Base-by-base conservation (phyloP, 2,797 vertebrate genomes). In the Clamator glandarius region DNA sequence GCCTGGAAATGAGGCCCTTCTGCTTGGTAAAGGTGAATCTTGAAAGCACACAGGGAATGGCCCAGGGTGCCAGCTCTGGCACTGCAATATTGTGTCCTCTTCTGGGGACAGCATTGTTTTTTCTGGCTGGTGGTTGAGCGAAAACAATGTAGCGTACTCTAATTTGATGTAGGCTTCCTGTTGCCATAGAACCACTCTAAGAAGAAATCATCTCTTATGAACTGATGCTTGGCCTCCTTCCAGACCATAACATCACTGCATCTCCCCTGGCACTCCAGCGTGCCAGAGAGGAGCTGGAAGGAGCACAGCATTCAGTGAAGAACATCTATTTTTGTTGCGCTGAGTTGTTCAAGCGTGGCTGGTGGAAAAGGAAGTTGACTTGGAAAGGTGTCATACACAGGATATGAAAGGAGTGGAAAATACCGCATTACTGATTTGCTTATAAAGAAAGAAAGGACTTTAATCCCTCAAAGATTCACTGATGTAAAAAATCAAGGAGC, bases 191-290 rank as follows among this genome's bases (percentile, higher is more conserved):
- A 52, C 17, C 89, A 70, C 84, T 93, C 68, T 9, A 15, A 20
- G 86, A 82, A 90, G 59, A 76, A 89, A 82, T 67, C 5, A 52
- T 66, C 59, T 70, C 73, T 63, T 69, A 28, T 57, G 73, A 36
- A 63, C 57, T 91, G 81, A 76, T 95, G 79, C 79, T 94, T 93
- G 89, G 87, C 87, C 21, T 74, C 64, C 42, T 68, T 83, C 91
- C 93, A 94, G 82, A 13, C 58, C 64, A 39, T 68, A 78, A 54
- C 57, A 74, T 85, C 87, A 42, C 26, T 82, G 80, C 77, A 84
- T 82, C 44, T 91, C 73, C 66, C 73, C 73, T 91, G 85, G 82
- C 68, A 17, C 80, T 46, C 18, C 14, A 24, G 39, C 18, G 20
- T 63, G 81, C 54, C 55, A 4, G 31, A 54, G 59, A 73, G 86